Evolutionary conservation across 2,888 invertebrate genomes (phyloP), one percentile per base, ranked within the genome.

Genomic region (Branchellion lobata): DNA sequence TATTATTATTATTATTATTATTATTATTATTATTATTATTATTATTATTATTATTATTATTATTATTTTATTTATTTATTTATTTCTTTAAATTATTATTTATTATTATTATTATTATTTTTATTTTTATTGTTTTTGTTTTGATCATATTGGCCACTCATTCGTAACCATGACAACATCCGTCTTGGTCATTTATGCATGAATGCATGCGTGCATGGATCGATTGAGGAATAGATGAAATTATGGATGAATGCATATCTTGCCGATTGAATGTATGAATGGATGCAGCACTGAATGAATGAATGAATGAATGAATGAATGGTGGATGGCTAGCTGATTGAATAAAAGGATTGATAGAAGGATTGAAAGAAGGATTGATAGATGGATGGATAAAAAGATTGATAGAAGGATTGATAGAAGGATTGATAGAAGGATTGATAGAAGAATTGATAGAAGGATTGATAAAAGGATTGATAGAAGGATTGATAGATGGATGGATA

Each of bases 321-420:
- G 47, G 47, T 47, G 47, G 47, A 14, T 47, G 18, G 47, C 8
- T 14, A 47, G 47, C 11, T 47, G 47, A 18, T 14, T 47, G 47
- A 14, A 47, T 8, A 47, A 47, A 18, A 14, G 8, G 47, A n/a
- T 47, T 47, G 47, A 47, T 47, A 47, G 47, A 18, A 14, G 47
- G 47, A 47, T 47, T 14, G 47, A 47, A 14, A 47, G 8, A n/a
- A 24, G 21, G 61, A n/a, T 57, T 3, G 61, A n/a, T 57, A n/a
- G 61, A n/a, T 57, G 61, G 8, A n/a, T 57, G 61, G 61, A n/a
- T 57, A n/a, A n/a, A n/a, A 14, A n/a, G 61, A n/a, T 57, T 3
- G 8, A n/a, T 57, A 5, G 8, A n/a, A 14, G 61, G 61, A n/a
- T n/a, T 5, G 8, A n/a, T 57, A n/a, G 61, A n/a, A 14, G 61